phyloP scores from a whole-genome alignment of 2,797 vertebrate species.

The Cynodonichthys magdalenae region DNA sequence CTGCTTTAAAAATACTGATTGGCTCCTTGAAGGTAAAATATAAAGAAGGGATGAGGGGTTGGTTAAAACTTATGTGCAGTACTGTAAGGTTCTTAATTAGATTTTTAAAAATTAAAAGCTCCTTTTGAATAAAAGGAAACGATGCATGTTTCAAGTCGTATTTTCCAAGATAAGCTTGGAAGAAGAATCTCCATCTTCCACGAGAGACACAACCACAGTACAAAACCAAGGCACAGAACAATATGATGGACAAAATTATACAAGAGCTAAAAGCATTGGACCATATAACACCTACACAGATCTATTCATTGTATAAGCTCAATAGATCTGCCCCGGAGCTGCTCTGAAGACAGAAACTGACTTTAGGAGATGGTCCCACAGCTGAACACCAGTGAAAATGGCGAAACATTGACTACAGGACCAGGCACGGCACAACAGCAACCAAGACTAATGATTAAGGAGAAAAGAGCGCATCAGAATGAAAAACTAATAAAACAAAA shows the following conservation, averaged over 20 bases:
- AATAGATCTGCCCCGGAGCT: conserved; percentile 69
- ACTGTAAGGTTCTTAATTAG: neutral
- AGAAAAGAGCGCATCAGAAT: conserved; percentile 47
- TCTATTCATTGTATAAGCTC: conserved; percentile 59
- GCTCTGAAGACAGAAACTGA: conserved; percentile 33
- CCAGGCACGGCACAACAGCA: conserved; percentile 71
- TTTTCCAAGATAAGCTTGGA: conserved; percentile 60
- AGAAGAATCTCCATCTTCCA: conserved; percentile 49
- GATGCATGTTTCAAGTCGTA: conserved; percentile 5
- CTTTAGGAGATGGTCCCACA: conserved; percentile 25
- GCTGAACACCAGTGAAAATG: conserved; percentile 45
- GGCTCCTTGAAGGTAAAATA: neutral
- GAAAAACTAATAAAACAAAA: conserved; percentile 1
- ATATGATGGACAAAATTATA: conserved; percentile 52
- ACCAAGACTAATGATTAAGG: conserved; percentile 55
- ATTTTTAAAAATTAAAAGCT: too few species aligned
- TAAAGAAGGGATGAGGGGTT: neutral
- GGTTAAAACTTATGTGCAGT: neutral
- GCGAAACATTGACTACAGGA: conserved; percentile 62
- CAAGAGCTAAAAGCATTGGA: conserved; percentile 34
- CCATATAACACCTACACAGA: conserved; percentile 48
- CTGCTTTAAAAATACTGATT: too few species aligned
- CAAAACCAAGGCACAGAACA: conserved; percentile 35
- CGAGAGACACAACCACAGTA: conserved; percentile 42
- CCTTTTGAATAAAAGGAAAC: too few species aligned